These are phyloP conservation scores for Drosophila greeni DNA, from an alignment of 2,888 invertebrate genomes.

Conservation along the genomic window DNA sequence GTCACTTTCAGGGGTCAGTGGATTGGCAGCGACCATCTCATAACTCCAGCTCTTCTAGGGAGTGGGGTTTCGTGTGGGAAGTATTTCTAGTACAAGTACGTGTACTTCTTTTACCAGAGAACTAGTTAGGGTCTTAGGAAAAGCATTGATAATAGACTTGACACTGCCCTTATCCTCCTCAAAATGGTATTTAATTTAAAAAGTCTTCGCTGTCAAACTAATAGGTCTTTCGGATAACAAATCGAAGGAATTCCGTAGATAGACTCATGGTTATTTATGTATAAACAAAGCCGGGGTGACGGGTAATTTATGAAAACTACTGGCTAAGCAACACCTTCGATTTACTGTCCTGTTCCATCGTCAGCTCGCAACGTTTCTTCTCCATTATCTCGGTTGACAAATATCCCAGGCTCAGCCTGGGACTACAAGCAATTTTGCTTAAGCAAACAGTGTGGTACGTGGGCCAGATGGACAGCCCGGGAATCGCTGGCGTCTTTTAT, in stretches of 20 bases:
- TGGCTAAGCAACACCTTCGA: conserved; percentile 29
- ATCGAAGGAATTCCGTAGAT: background rate
- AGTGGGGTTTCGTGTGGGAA: conserved; percentile 5
- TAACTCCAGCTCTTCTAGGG: conserved; percentile 12
- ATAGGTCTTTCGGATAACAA: conserved; percentile 11
- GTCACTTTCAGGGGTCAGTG: conserved; percentile 29
- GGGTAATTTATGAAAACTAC: conserved; percentile 29
- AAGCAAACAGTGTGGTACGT: conserved; percentile 33
- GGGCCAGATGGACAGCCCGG: conserved; percentile 31
- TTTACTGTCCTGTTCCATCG: conserved; percentile 24
- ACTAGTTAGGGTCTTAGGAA: background rate
- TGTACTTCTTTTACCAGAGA: background rate
- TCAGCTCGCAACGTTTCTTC: conserved; percentile 5
- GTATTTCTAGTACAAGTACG: too few species aligned
- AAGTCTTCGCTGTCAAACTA: background rate
- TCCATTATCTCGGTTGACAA: conserved; percentile 33
- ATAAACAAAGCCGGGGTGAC: conserved; percentile 17
- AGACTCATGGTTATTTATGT: conserved; percentile 12
- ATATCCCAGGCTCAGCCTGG: conserved; percentile 28
- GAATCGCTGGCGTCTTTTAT: conserved; percentile 17
- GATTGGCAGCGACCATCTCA: conserved; percentile 23
- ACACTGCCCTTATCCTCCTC: background rate
- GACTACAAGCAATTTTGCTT: conserved; percentile 26
- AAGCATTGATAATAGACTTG: background rate
- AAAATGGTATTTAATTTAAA: background rate